These are phyloP conservation scores for Hydrophis major DNA, from an alignment of 2,797 vertebrate genomes.

Conservation along the genomic window DNA sequence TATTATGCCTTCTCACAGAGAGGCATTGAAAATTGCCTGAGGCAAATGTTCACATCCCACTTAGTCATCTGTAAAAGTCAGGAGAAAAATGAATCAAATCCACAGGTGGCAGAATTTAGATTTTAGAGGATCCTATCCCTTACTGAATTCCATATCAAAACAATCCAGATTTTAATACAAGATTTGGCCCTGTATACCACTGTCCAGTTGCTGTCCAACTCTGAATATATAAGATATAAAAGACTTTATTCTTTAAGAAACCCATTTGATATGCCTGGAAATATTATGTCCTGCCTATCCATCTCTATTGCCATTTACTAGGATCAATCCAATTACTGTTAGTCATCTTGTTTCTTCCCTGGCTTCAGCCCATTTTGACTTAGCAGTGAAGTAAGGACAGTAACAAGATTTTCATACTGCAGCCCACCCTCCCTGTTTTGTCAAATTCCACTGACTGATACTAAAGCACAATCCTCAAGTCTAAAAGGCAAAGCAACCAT, in stretches of 20 bases:
- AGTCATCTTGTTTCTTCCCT: not conserved
- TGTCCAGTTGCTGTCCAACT: not conserved
- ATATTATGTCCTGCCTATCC: not conserved
- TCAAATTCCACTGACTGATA: not conserved
- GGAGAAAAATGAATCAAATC: not conserved
- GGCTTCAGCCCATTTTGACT: not conserved
- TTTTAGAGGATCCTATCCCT: not conserved
- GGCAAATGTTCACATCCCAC: not conserved
- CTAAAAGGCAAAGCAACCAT: not conserved
- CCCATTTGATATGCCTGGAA: not conserved
- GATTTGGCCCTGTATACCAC: not conserved
- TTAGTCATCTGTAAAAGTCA: not conserved
- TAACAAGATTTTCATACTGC: not conserved
- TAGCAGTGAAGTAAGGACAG: not conserved
- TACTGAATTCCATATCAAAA: not conserved
- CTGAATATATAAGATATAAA: not conserved
- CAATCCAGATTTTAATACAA: not conserved
- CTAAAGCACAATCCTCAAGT: not conserved
- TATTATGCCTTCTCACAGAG: not conserved
- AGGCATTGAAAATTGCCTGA: not conserved
- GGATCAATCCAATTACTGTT: not conserved
- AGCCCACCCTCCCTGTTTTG: not conserved
- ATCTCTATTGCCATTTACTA: not conserved
- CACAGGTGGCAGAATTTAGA: not conserved
- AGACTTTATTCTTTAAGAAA: not conserved